phyloP scores from a whole-genome alignment of 2,888 invertebrate genomes.

The Dynastes hyllus region DNA sequence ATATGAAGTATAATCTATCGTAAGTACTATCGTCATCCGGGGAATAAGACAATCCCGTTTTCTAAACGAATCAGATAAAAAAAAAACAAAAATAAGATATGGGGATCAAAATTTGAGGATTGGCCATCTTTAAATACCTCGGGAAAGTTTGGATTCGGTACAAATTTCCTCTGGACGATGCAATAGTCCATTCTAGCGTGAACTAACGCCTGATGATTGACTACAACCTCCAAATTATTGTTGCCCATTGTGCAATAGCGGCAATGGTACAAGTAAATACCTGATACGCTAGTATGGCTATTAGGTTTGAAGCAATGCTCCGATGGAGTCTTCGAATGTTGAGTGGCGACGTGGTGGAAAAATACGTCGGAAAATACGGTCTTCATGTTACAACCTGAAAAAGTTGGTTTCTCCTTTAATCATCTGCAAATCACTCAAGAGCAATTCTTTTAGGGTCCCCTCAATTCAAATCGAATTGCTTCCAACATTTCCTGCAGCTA shows the following conservation, averaged over 20 bases:
- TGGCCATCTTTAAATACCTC: conserved; percentile 50
- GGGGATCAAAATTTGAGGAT: not conserved
- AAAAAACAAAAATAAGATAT: not conserved
- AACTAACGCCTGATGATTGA: conserved; percentile 71
- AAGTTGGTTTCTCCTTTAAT: not conserved
- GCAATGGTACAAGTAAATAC: conserved; percentile 72
- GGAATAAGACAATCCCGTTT: not conserved
- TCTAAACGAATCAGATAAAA: not conserved
- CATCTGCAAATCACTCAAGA: too few relatives aligned
- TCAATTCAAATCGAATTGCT: too few relatives aligned
- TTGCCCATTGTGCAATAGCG: conserved; percentile 71
- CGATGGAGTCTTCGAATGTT: conserved; percentile 3
- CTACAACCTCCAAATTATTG: conserved; percentile 67
- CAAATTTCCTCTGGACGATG: conserved; percentile 64
- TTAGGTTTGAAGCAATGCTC: too few relatives aligned
- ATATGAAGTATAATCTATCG: conserved; percentile 18
- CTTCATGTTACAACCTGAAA: conserved; percentile 49
- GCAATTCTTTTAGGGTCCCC: too few relatives aligned
- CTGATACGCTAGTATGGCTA: conserved; percentile 63
- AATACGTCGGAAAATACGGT: conserved; percentile 50
- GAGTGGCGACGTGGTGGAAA: conserved; percentile 45
- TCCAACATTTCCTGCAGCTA: too few relatives aligned
- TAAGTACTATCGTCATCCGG: conserved; percentile 26
- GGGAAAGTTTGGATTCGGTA: conserved; percentile 49
- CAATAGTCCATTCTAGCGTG: conserved; percentile 69